Evolutionary conservation across 2,113 vertebrate genomes (phyloP), one percentile per base, ranked within the genome.

Genomic region (Rallus limicola): DNA sequence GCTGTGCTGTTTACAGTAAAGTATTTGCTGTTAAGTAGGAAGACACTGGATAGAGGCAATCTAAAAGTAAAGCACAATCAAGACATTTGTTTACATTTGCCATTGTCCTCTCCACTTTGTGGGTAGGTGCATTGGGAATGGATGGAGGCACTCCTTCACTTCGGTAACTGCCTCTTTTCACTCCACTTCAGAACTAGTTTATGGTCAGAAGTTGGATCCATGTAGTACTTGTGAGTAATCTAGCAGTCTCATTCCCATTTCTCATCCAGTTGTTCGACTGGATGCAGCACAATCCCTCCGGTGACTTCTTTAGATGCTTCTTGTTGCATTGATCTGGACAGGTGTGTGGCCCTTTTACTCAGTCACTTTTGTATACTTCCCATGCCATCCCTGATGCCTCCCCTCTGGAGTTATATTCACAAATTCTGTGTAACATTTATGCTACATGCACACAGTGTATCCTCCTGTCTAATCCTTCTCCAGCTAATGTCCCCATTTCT

Each of bases 221-320:
- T 78, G 28, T 68, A 33, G 74, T 74, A n/a, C 11, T 88, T 44
- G 15, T 86, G 38, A 40, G 21, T 86, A 59, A 50, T 9, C 42
- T 50, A 31, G 6, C 14, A 31, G 0, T 76, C 21, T 82, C 0
- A 0, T 48, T 72, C 33, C 50, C 53, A 3, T 88, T 79, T 10
- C 36, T 86, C 52, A 13, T 78, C 56, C 29, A 17, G 8, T 50
- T 3, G 0, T 48, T 9, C 24, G 67, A 29, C 31, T 62, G 28
- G 31, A 16, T 0, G 1, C 9, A 70, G 44, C 58, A 36, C 11
- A 40, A 6, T 76, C 11, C 26, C 8, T 46, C 68, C 52, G 42
- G 31, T 86, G 44, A 46, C 44, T 18, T 19, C 44, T 46, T 46
- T 83, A 55, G 38, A 15, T 42, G 8, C n/a, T 59, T 79, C 19